These are phyloP conservation scores for Telenomus remus DNA, from an alignment of 1,140 invertebrate genomes.

Conservation along the genomic window DNA sequence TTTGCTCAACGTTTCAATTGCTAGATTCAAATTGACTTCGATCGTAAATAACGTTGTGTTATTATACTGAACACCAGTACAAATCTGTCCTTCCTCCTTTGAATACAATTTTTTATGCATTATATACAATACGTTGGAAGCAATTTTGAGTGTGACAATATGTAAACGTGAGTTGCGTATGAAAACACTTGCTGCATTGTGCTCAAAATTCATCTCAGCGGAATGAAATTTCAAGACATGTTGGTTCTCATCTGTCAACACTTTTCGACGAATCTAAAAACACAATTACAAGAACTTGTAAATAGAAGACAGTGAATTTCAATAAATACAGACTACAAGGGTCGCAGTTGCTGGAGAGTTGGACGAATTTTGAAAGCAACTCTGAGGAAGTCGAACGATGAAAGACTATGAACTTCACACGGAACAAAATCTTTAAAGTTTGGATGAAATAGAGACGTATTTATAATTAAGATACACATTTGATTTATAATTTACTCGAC, in stretches of 20 bases:
- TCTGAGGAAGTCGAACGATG: background rate
- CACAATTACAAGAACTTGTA: conserved; percentile 7
- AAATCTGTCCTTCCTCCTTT: conserved; percentile 23
- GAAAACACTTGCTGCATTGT: conserved; percentile 33
- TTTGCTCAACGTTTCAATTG: conserved; percentile 26
- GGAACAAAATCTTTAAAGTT: background rate
- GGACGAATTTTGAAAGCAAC: conserved; percentile 4
- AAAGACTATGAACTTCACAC: conserved; percentile 2
- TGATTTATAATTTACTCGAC: no score
- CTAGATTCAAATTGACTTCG: conserved; percentile 12
- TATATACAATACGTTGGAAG: conserved; percentile 31
- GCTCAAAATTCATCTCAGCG: conserved; percentile 16
- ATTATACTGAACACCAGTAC: conserved; percentile 30
- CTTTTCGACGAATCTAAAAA: conserved; percentile 24
- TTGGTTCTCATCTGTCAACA: conserved; percentile 16
- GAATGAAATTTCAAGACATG: conserved; percentile 10
- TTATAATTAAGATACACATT: no score
- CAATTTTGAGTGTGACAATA: conserved; percentile 4
- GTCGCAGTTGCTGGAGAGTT: conserved; percentile 17
- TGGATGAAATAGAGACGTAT: background rate
- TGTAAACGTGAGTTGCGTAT: conserved; percentile 17
- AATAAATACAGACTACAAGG: conserved; percentile 10
- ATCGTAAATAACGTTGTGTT: conserved; percentile 8
- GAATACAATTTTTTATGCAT: conserved; percentile 24
- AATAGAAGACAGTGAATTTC: conserved; percentile 23